A percentile compares a stretch with the other conserved stretches of the same genome.
These are phyloP conservation scores for Melanostoma scalare DNA, from an alignment of 2,888 invertebrate genomes.

Conservation along the genomic window DNA sequence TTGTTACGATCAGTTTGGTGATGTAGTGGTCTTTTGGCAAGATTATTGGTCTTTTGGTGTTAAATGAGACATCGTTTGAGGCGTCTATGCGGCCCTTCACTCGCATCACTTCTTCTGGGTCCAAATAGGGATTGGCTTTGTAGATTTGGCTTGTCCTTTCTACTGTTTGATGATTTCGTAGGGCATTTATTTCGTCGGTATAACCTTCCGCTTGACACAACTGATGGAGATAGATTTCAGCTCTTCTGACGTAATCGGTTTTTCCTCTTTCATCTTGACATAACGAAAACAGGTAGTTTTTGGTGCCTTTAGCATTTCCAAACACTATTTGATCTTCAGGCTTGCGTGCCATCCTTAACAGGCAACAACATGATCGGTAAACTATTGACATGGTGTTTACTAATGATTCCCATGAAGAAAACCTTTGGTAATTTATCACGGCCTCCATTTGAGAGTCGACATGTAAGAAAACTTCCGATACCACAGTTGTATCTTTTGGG, in stretches of 20 bases:
- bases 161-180: neutral
- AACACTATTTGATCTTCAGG: no score
- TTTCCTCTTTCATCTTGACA: neutral
- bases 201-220: neutral
- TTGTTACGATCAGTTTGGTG: neutral
- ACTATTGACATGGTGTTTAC: no score
- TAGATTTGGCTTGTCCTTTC: neutral
- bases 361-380: no score
- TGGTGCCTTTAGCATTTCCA: no score
- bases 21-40: no score
- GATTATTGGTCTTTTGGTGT: no score
- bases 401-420: no score
- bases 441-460: neutral
- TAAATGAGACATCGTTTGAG: neutral
- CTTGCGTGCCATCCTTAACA: no score
- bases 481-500: neutral
- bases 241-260: neutral
- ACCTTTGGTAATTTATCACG: no score
- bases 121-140: neutral
- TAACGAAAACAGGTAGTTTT: neutral
- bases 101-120: neutral
- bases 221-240: neutral
- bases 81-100: neutral
- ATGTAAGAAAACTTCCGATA: neutral
- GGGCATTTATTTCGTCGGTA: neutral